A percentile compares a stretch with the other conserved stretches of the same genome.
Conservation (phyloP, 2,113 vertebrate species). For the Heptranchias perlo region DNA sequence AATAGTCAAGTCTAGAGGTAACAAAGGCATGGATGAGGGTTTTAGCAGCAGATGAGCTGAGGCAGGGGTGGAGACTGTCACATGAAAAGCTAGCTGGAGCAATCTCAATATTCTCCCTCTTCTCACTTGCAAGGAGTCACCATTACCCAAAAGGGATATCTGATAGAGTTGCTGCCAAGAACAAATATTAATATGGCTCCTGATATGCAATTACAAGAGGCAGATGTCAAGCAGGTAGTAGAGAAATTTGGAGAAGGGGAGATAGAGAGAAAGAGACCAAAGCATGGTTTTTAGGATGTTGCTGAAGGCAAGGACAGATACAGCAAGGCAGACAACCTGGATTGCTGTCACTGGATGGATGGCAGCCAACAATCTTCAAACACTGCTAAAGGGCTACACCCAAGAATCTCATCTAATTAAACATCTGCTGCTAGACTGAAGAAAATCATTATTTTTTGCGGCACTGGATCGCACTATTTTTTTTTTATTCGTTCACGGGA, state of each 20-base stretch:
- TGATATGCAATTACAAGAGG: neutral
- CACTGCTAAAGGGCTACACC: neutral
- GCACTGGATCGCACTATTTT: neutral
- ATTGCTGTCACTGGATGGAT: neutral
- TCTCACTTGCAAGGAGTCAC: neutral
- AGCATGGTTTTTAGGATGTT: neutral
- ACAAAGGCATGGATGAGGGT: no score
- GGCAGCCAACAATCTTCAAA: neutral
- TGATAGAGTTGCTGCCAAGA: neutral
- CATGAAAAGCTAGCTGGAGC: neutral
- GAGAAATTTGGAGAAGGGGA: neutral
- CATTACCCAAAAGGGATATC: neutral
- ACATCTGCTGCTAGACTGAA: neutral
- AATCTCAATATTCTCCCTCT: neutral
- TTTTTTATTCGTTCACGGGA: no score
- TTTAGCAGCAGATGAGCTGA: no score
- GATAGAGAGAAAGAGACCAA: neutral
- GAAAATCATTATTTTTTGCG: neutral
- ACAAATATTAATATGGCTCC: neutral
- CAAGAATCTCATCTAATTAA: neutral
- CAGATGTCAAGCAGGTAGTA: neutral
- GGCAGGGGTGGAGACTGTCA: no score
- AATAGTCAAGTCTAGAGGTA: no score
- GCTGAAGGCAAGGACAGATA: neutral
- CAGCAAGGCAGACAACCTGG: neutral